These are phyloP conservation scores for Coremacera marginata DNA, from an alignment of 2,888 invertebrate genomes.

Conservation along the genomic window DNA sequence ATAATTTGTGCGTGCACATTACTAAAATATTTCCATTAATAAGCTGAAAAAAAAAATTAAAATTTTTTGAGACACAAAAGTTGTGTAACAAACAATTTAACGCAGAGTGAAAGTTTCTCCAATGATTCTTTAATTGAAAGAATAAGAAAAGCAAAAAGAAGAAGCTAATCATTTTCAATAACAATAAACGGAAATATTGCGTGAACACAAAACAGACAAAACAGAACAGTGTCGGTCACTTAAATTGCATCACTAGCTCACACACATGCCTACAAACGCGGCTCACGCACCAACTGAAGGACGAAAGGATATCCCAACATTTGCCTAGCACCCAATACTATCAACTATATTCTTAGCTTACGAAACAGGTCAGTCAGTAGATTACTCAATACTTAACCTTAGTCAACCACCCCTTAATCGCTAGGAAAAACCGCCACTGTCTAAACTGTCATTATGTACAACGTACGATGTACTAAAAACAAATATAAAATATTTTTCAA, in stretches of 20 bases:
- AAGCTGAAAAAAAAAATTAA: too few relatives aligned
- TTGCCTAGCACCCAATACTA: not conserved
- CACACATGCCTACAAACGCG: not conserved
- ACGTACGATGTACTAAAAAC: not conserved
- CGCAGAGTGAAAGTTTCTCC: not conserved
- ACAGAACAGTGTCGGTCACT: not conserved
- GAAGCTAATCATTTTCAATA: not conserved
- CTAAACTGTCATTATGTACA: not conserved
- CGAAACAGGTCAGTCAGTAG: not conserved
- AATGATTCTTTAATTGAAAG: not conserved
- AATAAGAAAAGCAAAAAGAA: not conserved
- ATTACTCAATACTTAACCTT: not conserved
- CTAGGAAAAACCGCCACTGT: not conserved
- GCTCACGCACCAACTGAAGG: not conserved
- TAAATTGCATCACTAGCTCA: not conserved
- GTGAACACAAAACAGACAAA: not conserved
- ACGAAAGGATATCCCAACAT: slow-evolving; percentile 8
- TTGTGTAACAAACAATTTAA: not conserved
- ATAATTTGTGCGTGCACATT: too few relatives aligned
- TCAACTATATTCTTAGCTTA: not conserved
- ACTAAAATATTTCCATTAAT: too few relatives aligned
- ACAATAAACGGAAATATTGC: not conserved
- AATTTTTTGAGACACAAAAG: not conserved
- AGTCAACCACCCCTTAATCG: not conserved
- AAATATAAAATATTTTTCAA: not conserved